Base-by-base conservation (phyloP, 2,888 invertebrate species). In the Platerodrilus igneus region DNA sequence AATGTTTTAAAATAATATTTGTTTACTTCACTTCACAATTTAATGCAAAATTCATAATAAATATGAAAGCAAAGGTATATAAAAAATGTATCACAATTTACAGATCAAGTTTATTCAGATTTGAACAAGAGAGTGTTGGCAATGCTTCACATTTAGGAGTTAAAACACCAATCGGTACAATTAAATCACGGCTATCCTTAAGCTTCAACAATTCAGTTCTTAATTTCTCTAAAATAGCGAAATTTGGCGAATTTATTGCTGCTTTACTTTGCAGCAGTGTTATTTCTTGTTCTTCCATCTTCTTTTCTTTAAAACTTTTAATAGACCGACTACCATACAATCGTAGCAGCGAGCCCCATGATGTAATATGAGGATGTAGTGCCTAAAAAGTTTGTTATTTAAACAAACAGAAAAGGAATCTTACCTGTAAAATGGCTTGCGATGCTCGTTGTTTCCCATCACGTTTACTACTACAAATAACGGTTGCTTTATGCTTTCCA, bases 391-490 rank as follows among this genome's bases (percentile, higher is more conserved):
- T n/a, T 9, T 10, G 3, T 16, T 17, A n/a, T 10, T n/a, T 17
- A 6, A 6, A 9, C 15, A 5, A 10, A 15, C 8, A 17, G 6
- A 1, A 3, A 3, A 23, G 23, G 8, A n/a, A n/a, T 37, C 43
- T 47, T 56, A 84, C 84, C 76, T 89, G 87, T 27, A 97, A 70
- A 53, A 97, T 92, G 5, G 87, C 83, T 69, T 99, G 97, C 3
- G 96, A 89, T 10, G 97, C 97, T 52, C 87, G 73, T 64, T 99
- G 97, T 65, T 96, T 96, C 4, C 96, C 97, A 49, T 92, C 92
- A 57, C 91, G 81, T 69, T 97, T 97, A 70, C 96, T 97, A 65
- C 89, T 87, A 66, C 95, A 94, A n/a, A 84, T 74, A 13, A 96
- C 92, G 13, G 85, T 86, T 2, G 90, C 93, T 7, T 79, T 79